phyloP scores from a whole-genome alignment of 2,888 invertebrate genomes.

The Liopterus haemorrhoidalis region DNA sequence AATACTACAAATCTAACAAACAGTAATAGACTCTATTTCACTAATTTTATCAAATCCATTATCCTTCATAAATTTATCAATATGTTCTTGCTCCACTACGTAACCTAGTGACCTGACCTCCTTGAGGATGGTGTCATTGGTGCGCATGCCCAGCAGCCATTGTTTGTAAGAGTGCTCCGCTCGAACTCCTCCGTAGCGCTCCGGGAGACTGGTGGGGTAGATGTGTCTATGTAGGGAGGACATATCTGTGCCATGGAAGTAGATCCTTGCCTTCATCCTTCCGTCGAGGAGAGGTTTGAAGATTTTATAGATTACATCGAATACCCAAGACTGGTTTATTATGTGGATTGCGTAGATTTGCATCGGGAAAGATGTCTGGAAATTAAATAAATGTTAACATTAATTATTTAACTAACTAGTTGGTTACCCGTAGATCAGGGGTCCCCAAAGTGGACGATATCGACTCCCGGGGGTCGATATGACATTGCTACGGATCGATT shows the following conservation, averaged over 20 bases:
- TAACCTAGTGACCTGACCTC: constrained; percentile 58
- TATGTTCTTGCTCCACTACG: constrained; percentile 28
- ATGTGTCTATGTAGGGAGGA: constrained; percentile 69
- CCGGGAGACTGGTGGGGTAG: constrained; percentile 62
- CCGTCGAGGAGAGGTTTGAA: constrained; percentile 71
- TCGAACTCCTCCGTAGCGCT: constrained; percentile 57
- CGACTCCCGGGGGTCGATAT: too few relatives aligned
- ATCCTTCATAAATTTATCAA: constrained; percentile 24
- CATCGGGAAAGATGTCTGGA: constrained; percentile 67
- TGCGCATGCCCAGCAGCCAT: constrained; percentile 62
- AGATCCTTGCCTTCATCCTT: constrained; percentile 57
- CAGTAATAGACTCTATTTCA: too few relatives aligned
- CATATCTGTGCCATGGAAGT: constrained; percentile 67
- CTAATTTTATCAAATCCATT: too few relatives aligned
- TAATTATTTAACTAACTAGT: constrained; percentile 7
- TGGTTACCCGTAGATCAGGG: neutral
- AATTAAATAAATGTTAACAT: constrained; percentile 25
- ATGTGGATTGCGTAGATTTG: constrained; percentile 70
- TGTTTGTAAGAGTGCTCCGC: constrained; percentile 68
- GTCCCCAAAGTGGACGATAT: too few relatives aligned
- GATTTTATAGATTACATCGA: constrained; percentile 69
- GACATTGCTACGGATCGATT: too few relatives aligned
- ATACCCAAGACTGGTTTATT: constrained; percentile 74
- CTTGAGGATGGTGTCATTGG: constrained; percentile 53
- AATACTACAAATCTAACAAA: too few relatives aligned